Evolutionary conservation across 2,113 vertebrate species (phyloP), one percentile per base, ranked within the genome.

Genomic region (Chaenocephalus aceratus): DNA sequence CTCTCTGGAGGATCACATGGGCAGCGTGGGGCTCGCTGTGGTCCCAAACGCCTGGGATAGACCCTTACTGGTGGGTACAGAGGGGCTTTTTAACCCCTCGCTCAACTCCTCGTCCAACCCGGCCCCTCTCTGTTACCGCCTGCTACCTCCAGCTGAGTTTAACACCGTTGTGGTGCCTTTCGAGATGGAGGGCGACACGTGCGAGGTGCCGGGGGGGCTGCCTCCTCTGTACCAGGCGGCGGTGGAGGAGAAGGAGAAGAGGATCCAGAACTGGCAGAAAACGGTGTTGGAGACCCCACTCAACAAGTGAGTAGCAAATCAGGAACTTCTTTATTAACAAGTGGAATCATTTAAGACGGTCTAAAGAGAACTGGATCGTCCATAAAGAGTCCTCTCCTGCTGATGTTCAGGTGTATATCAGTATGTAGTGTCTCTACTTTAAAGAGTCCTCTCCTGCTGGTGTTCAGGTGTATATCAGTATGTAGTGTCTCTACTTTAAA

Each of bases 1-100:
- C 6, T 95, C 95, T 94, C 92, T 99, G 56, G 98, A 99, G 87
- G 98, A 99, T 61, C 97, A 99, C 83, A 99, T 99, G 98, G 98
- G 96, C 83, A 95, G 93, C 6, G 96, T 95, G 12, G 98, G 98
- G 15, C 93, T 99, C 62, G 98, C 98, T 2, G 97, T 98, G 0
- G 93, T 99, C 71, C 98, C 98, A 1, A 98, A 97, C 77, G 79
- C 81, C 87, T 99, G 98, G 98, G 95, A 99, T 75, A 94, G 84
- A 46, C 98, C 98, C 6, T 62, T 98, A 89, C 84, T 97, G 12
- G 82, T 99, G 65, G 96, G 96, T 36, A 88, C 83, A 13, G 97
- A 98, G 45, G 93, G 92, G 11, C 81, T 90, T 0, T 73, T 76
- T 21, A 82, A 59, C 68, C 5, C 79, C 5, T 53, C 76, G 0